These are phyloP conservation scores for Agelaius phoeniceus DNA, from an alignment of 2,113 vertebrate species.

Conservation along the genomic window DNA sequence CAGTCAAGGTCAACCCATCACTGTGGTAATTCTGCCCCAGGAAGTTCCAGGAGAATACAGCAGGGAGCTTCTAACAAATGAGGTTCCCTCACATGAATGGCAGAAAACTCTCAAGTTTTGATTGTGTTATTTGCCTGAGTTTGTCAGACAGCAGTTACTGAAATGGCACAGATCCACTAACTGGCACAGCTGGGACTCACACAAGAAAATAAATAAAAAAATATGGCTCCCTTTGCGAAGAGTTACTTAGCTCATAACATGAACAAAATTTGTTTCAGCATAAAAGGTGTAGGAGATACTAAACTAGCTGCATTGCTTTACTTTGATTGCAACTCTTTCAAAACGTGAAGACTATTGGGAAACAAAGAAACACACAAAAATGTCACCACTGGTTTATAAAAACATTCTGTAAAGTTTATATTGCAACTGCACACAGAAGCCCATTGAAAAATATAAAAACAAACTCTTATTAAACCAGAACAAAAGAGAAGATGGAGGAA, in stretches of 20 bases:
- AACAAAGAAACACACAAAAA: background rate
- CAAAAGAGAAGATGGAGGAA: background rate
- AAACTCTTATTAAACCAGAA: background rate
- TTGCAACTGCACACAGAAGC: background rate
- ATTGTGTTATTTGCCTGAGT: background rate
- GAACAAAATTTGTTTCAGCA: background rate
- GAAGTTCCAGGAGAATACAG: background rate
- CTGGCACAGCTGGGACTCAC: background rate
- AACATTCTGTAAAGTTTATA: background rate
- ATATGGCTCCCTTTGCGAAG: background rate
- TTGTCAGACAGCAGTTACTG: background rate
- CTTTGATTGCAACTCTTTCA: background rate
- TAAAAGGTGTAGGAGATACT: background rate
- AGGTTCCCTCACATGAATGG: background rate
- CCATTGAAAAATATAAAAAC: background rate
- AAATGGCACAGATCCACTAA: background rate
- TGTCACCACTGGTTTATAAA: background rate
- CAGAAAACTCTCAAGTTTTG: background rate
- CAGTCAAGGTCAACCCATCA: background rate
- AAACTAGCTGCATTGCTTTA: background rate
- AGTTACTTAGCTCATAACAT: background rate
- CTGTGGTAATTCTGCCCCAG: background rate
- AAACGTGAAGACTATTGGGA: background rate
- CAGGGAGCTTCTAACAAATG: background rate
- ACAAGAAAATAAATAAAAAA: background rate